Conservation (phyloP, 1,140 invertebrate genomes). For the Drosophila rhopaloa region DNA sequence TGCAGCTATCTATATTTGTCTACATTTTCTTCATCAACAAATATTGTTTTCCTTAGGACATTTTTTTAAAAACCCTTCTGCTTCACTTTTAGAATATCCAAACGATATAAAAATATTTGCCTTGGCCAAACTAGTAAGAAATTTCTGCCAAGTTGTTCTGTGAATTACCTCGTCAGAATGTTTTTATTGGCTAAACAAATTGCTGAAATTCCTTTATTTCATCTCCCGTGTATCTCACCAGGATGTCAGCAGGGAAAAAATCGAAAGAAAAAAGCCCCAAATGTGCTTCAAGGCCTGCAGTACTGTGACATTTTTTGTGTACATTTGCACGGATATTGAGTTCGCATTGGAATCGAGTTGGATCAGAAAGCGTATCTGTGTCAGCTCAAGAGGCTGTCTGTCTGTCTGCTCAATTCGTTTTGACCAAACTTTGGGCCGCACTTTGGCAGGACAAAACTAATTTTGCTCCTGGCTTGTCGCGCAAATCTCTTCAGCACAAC, state of each 20-base stretch:
- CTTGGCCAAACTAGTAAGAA: neutral
- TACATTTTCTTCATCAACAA: too few species aligned
- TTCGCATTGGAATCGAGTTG: conserved; percentile 51
- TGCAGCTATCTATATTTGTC: too few species aligned
- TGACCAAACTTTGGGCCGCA: conserved; percentile 41
- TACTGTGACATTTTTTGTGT: conserved; percentile 49
- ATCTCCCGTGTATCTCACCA: conserved; percentile 8
- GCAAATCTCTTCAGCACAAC: conserved; percentile 34
- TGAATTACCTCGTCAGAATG: conserved; percentile 30
- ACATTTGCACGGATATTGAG: conserved; percentile 39
- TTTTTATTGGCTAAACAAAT: conserved; percentile 39
- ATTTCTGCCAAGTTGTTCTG: neutral
- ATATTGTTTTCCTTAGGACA: too few species aligned
- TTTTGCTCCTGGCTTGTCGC: conserved; percentile 57
- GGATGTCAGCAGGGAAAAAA: conserved; percentile 11
- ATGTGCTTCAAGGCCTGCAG: conserved; percentile 46
- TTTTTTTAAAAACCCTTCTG: neutral
- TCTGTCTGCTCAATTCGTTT: conserved; percentile 36
- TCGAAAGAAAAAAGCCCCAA: neutral
- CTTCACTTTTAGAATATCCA: neutral
- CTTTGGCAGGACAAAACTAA: conserved; percentile 52
- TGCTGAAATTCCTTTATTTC: conserved; percentile 32
- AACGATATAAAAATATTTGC: neutral
- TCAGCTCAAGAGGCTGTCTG: conserved; percentile 19
- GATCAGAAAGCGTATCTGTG: conserved; percentile 20